Evolutionary conservation across 2,797 vertebrate genomes (phyloP).

Genomic region (Catharus ustulatus): DNA sequence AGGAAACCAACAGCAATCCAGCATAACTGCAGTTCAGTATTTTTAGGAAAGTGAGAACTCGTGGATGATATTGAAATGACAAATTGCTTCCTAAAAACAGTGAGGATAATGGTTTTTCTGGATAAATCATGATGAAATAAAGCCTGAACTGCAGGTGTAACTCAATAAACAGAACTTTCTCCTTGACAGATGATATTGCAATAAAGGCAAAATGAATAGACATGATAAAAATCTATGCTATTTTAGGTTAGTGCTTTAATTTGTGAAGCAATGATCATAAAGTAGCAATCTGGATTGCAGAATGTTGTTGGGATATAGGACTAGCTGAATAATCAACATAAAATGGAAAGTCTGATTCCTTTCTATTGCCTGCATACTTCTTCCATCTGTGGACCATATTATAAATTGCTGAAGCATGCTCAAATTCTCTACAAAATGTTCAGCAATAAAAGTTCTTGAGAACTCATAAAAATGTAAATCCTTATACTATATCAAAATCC

Average conservation of each 20-base stretch:
- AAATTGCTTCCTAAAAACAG: neutral
- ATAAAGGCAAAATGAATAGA: neutral
- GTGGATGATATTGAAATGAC: neutral
- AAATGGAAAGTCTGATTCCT: neutral
- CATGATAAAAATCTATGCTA: neutral
- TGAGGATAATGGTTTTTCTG: neutral
- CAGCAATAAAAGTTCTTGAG: neutral
- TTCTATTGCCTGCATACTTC: neutral
- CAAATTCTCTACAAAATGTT: neutral
- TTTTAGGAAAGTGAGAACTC: neutral
- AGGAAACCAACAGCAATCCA: neutral
- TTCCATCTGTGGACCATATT: neutral
- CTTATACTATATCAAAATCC: neutral
- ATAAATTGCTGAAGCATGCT: neutral
- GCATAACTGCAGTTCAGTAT: neutral
- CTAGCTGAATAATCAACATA: neutral
- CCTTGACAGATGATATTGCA: neutral
- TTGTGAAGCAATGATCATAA: neutral
- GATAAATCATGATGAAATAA: neutral
- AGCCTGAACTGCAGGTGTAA: neutral
- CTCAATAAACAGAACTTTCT: neutral
- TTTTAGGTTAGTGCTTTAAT: neutral
- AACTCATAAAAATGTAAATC: neutral
- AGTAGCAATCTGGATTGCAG: neutral
- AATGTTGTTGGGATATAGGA: neutral